Evolutionary conservation across 2,113 vertebrate genomes (phyloP).

Genomic region (Sardina pilchardus): DNA sequence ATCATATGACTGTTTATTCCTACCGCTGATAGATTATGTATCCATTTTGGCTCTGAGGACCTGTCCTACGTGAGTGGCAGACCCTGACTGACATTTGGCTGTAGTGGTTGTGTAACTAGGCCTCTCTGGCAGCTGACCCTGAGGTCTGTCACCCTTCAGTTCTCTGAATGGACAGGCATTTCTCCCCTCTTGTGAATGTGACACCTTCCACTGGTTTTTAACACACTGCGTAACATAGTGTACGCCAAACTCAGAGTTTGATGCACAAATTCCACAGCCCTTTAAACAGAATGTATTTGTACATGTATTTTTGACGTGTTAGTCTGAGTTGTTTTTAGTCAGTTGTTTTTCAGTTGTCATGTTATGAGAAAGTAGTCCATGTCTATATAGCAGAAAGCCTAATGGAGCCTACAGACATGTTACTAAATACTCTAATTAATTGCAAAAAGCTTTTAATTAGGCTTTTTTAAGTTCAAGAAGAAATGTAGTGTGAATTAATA

Average conservation of each 20-base stretch:
- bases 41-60: neutral
- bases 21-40: neutral
- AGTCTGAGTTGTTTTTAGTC: neutral
- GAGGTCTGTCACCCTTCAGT: neutral
- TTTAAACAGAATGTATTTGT: neutral
- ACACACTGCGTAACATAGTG: neutral
- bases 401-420: too few species aligned
- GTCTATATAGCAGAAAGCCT: neutral
- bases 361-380: neutral
- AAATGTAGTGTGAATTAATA: neutral
- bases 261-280: neutral
- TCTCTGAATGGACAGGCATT: neutral
- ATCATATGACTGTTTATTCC: neutral
- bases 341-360: neutral
- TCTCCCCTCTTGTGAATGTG: conserved; percentile 6
- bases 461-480: neutral
- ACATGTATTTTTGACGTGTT: neutral
- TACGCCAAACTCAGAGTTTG: neutral
- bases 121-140: neutral
- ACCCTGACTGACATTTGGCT: neutral
- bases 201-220: neutral
- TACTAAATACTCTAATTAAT: too few species aligned
- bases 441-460: neutral
- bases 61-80: neutral
- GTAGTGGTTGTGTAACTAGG: neutral